Conservation (phyloP, 2,888 invertebrate genomes). For the Cerastis rubricosa region DNA sequence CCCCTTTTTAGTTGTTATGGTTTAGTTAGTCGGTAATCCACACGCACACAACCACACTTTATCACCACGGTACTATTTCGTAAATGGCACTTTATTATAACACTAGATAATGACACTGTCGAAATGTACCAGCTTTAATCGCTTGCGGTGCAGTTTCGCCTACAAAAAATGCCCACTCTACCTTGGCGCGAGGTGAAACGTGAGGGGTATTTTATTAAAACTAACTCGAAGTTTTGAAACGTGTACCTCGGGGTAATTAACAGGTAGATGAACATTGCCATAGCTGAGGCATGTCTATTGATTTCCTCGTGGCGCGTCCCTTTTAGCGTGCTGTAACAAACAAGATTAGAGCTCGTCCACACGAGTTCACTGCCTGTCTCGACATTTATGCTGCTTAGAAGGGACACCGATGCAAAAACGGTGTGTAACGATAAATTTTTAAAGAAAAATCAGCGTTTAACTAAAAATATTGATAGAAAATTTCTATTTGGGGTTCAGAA, state of each 20-base stretch:
- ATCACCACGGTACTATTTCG: conserved; percentile 76
- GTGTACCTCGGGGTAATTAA: conserved; percentile 31
- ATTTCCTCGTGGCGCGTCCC: conserved; percentile 45
- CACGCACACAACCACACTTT: conserved; percentile 89
- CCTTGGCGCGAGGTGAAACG: conserved; percentile 74
- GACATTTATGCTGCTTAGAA: neutral
- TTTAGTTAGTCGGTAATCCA: conserved; percentile 83
- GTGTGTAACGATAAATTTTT: no score
- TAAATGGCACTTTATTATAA: conserved; percentile 77
- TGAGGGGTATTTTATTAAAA: conserved; percentile 68
- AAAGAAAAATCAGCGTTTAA: no score
- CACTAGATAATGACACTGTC: conserved; percentile 77
- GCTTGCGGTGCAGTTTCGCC: conserved; percentile 79
- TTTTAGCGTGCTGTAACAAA: conserved; percentile 54
- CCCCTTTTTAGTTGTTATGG: conserved; percentile 74
- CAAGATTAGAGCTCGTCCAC: conserved; percentile 57
- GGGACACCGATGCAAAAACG: no score
- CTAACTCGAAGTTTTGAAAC: conserved; percentile 50
- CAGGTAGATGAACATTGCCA: conserved; percentile 17
- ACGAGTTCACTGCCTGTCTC: conserved; percentile 28
- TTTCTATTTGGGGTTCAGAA: no score
- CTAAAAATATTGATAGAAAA: no score
- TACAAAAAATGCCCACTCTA: conserved; percentile 68
- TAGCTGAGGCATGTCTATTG: conserved; percentile 45
- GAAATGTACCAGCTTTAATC: conserved; percentile 76